Evolutionary conservation across 2,797 vertebrate species (phyloP).

Genomic region (Eulemur albifrons): DNA sequence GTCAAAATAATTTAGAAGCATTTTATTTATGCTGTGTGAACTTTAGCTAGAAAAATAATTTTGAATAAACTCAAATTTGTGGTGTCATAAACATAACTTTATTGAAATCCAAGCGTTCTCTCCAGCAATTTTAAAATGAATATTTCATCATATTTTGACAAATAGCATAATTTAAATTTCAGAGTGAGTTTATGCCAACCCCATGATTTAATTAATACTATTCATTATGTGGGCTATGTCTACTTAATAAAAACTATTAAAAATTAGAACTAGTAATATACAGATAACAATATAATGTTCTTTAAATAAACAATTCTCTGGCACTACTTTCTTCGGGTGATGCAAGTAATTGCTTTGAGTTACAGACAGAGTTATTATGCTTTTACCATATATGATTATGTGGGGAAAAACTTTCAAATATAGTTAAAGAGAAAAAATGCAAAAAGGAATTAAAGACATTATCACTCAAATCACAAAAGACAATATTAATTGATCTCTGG

Average conservation of each 20-base stretch:
- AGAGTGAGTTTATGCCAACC: neutral
- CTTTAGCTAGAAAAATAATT: conserved; percentile 13
- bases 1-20: neutral
- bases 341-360: neutral
- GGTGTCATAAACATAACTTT: neutral
- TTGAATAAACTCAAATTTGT: neutral
- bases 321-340: neutral
- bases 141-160: conserved; percentile 7
- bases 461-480: neutral
- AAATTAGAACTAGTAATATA: neutral
- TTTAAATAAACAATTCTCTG: neutral
- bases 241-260: neutral
- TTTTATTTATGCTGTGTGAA: neutral
- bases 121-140: neutral
- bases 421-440: neutral
- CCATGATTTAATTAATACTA: neutral
- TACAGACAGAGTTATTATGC: neutral
- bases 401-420: neutral
- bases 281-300: neutral
- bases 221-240: conserved; percentile 9
- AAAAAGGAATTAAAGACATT: neutral
- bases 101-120: neutral
- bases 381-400: neutral
- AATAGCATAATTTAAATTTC: neutral
- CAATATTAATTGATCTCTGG: neutral